Base-by-base conservation (phyloP, 2,888 invertebrate genomes). In the Napeogenes inachia region DNA sequence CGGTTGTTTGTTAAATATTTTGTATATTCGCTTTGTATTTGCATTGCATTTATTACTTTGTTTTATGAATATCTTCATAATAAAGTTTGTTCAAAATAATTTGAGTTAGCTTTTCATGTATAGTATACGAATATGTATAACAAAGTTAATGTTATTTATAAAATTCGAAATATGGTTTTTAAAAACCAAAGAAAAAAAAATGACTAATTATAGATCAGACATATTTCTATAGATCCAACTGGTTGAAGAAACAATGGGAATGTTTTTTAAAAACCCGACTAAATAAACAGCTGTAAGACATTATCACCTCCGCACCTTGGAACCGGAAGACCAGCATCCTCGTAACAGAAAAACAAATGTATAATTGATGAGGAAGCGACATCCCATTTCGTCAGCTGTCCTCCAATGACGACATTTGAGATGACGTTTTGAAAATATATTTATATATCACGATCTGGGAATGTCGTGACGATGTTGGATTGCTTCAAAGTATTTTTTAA, bases 301-400 rank as follows among this genome's bases (percentile, higher is more conserved):
- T 77, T 77, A 64, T 73, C 66, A 12, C 74, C 74, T 32, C 63
- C 61, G 62, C 64, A 65, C 61, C 67, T 65, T 72, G 70, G 67
- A 75, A 74, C 74, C 80, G 81, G 81, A 81, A 80, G 74, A 72
- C 70, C 70, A 61, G 70, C 75, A 73, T 75, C 74, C 74, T 71
- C 66, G 65, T 73, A 73, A 74, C 75, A 74, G 73, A 75, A 73
- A 70, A 74, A 76, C 75, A 70, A 63, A 68, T 70, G 68, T 66
- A 74, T 81, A 80, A 80, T 79, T 80, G 80, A 82, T 79, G 80
- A 77, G 79, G 80, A 74, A 71, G 72, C 75, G 80, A 82, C 78
- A 75, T 75, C 71, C 73, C 80, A 68, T 81, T 81, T 81, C 81
- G 73, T 79, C 81, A 79, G 78, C 78, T 78, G 79, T 78, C 78